phyloP scores from a whole-genome alignment of 2,797 vertebrate species.

The Gobio occitaniae region DNA sequence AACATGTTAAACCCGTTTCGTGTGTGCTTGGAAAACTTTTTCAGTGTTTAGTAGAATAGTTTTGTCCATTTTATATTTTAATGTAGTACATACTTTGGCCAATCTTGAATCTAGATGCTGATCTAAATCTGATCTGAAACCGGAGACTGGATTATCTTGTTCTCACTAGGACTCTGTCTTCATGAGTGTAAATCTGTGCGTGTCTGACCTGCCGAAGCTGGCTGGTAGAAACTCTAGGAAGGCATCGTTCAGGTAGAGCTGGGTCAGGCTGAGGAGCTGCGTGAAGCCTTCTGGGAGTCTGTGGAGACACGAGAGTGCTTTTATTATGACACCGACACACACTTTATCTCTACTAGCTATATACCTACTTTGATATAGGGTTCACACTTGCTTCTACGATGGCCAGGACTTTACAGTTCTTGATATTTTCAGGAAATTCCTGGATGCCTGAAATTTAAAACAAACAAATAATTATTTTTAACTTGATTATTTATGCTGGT shows the following conservation, averaged over 20 bases:
- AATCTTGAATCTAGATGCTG: background rate
- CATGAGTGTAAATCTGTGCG: background rate
- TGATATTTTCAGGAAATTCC: conserved; percentile 99
- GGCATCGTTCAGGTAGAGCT: conserved; percentile 98
- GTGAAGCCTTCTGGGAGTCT: conserved; percentile 99
- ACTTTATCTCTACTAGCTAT: background rate
- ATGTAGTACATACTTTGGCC: conserved; percentile 1
- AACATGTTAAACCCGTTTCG: background rate
- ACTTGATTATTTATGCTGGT: background rate
- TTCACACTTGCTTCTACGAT: conserved; percentile 97
- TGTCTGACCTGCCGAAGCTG: conserved; percentile 91
- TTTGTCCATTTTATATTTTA: background rate
- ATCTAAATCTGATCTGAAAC: background rate
- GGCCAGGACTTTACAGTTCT: conserved; percentile 96
- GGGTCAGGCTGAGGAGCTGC: conserved; percentile 93
- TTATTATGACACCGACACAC: conserved; percentile 7
- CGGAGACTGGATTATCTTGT: conserved; percentile 4
- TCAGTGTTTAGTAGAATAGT: background rate
- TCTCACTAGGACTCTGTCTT: background rate
- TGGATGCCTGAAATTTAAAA: conserved; percentile 87
- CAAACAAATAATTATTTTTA: background rate
- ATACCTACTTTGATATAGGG: conserved; percentile 96
- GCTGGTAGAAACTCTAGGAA: conserved; percentile 97
- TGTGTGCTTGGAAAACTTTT: background rate
- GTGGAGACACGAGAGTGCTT: conserved; percentile 44